Conservation (phyloP, 1,140 invertebrate genomes). For the Rhizoglyphus robini region DNA sequence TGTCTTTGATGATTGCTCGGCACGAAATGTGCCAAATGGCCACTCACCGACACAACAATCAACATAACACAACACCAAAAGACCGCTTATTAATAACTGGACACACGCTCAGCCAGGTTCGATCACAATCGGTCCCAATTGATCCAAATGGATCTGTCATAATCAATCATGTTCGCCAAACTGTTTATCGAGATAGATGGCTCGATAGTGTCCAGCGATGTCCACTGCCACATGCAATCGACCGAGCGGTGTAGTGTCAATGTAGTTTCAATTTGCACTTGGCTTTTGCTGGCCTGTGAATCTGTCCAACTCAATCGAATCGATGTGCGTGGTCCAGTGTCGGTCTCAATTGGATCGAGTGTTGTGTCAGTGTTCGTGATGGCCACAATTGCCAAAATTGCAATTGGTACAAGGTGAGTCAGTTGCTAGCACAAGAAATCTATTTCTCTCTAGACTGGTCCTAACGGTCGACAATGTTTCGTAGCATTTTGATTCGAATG, state of each 20-base stretch:
- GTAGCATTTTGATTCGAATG: neutral
- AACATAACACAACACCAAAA: neutral
- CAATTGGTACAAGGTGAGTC: no score
- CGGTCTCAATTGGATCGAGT: neutral
- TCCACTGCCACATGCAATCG: neutral
- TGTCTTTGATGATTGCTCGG: neutral
- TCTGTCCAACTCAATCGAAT: neutral
- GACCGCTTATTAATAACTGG: constrained; percentile 1
- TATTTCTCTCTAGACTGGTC: no score
- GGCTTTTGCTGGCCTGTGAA: no score
- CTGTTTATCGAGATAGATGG: no score
- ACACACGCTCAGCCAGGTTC: neutral
- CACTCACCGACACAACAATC: neutral
- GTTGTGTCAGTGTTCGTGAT: neutral
- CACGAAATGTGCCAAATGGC: constrained; percentile 17
- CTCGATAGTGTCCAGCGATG: neutral
- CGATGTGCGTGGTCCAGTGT: neutral
- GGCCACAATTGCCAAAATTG: neutral
- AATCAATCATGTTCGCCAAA: constrained; percentile 14
- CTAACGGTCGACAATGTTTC: no score
- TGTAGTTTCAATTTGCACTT: neutral
- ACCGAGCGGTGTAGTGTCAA: neutral
- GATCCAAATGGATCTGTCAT: constrained; percentile 14
- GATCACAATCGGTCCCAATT: neutral
- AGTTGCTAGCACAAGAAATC: no score